Evolutionary conservation across 2,113 vertebrate genomes (phyloP), one percentile per base, ranked within the genome.

Genomic region (Actenoides lindsayi): DNA sequence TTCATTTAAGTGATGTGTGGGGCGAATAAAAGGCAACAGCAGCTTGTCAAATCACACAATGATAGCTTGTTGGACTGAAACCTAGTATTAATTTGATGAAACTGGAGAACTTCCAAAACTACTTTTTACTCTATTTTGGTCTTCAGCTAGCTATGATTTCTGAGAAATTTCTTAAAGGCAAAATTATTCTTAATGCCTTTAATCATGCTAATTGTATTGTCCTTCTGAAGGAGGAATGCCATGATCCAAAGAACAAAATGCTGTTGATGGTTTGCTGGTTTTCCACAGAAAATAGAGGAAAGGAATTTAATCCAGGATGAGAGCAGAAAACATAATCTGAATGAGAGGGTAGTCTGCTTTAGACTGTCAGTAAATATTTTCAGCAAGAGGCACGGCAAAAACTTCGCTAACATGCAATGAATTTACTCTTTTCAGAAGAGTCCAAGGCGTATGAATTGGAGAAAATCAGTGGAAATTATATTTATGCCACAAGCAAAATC

Each of bases 31-130:
- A n/a, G 76, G 60, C 56, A 92, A 20, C 51, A 92, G 69, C 77
- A 88, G 71, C 83, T 94, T 93, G 67, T 86, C 25, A 68, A 56
- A 35, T 84, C 80, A 96, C 0, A 0, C 81, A 77, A 24, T 30
- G 42, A 14, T 78, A 79, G 79, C 46, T 83, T 83, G 39, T 80
- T 88, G 82, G 33, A 39, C 82, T 88, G 83, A 95, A 95, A 80
- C 51, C 68, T 87, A 35, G 60, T 86, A 69, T 56, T 92, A 95
- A 89, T 92, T 71, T 92, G 57, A 89, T 93, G 64, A 86, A 89
- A 76, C 59, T 93, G 94, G 86, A 95, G 25, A 57, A 87, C 44
- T 60, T 93, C 69, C 90, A 96, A 25, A 96, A 92, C 16, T 78
- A 44, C 48, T 87, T 65, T 83, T 51, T 11, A n/a, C 56, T 94